phyloP scores from a whole-genome alignment of 1,140 invertebrate species.

The Pogonus chalceus region DNA sequence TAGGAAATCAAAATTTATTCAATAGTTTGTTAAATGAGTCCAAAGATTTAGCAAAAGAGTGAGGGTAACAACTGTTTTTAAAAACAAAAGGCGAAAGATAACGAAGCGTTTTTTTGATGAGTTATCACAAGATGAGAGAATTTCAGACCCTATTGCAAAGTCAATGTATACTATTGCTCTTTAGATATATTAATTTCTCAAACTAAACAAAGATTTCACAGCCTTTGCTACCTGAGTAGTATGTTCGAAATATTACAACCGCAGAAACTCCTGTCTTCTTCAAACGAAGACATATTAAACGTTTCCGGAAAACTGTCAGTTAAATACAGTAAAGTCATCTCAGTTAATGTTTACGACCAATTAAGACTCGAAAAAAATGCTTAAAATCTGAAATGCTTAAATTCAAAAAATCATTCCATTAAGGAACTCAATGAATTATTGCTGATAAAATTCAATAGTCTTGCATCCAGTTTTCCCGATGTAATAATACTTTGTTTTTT shows the following conservation, averaged over 20 bases:
- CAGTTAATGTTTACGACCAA: too few species aligned
- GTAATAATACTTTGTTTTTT: not conserved
- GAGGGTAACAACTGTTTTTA: conserved; percentile 16
- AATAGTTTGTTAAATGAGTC: too few species aligned
- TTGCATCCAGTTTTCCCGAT: not conserved
- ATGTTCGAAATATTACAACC: conserved; percentile 25
- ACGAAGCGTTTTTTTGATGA: conserved; percentile 19
- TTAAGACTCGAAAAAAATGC: too few species aligned
- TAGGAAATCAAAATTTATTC: too few species aligned
- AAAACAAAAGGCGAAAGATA: conserved; percentile 17
- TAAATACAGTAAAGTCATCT: not conserved
- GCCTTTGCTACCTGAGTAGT: conserved; percentile 10
- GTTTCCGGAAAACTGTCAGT: conserved; percentile 20
- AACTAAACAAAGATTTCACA: conserved; percentile 15
- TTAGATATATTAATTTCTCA: conserved; percentile 17
- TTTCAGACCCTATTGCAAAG: conserved; percentile 11
- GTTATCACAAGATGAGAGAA: conserved; percentile 17
- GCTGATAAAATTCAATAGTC: too few species aligned
- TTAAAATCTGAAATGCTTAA: too few species aligned
- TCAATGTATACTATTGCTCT: conserved; percentile 14
- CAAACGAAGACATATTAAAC: conserved; percentile 21
- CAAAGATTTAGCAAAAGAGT: conserved; percentile 11
- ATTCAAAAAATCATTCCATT: too few species aligned
- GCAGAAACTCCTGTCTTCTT: conserved; percentile 22
- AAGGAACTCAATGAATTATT: too few species aligned